phyloP scores from a whole-genome alignment of 1,140 invertebrate genomes.

The Magallana angulata region DNA sequence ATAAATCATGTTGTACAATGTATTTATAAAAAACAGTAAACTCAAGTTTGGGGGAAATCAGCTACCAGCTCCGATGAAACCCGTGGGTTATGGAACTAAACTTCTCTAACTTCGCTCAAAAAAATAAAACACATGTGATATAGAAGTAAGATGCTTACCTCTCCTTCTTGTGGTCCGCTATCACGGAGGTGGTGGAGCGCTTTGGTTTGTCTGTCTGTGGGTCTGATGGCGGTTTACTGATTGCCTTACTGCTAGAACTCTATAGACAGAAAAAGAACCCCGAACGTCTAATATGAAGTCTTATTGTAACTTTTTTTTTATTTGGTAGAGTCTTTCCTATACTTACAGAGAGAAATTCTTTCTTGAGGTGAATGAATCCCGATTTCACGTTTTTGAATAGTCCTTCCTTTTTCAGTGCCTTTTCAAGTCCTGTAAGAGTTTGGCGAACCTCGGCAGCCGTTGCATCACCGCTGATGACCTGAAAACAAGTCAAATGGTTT shows the following conservation, averaged over 20 bases:
- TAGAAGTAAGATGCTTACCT: background rate
- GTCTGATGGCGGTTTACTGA: background rate
- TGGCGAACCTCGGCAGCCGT: slow-evolving; percentile 48
- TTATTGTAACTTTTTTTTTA: too few species aligned
- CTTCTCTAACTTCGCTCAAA: too few species aligned
- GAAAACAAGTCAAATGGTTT: background rate
- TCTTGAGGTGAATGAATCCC: slow-evolving; percentile 58
- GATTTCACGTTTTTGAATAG: slow-evolving; percentile 65
- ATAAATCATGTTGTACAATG: too few species aligned
- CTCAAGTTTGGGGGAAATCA: too few species aligned
- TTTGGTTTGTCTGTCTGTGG: background rate
- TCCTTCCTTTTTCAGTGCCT: slow-evolving; percentile 64
- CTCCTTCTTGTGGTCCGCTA: background rate
- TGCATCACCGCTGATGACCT: slow-evolving; percentile 54
- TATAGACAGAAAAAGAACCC: background rate
- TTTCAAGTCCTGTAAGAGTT: slow-evolving; percentile 56
- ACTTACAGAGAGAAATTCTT: slow-evolving; percentile 62
- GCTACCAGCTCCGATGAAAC: too few species aligned
- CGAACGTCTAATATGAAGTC: too few species aligned
- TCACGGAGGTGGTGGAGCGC: background rate
- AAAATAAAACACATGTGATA: too few species aligned
- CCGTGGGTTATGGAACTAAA: too few species aligned
- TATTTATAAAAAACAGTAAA: too few species aligned
- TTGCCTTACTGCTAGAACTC: background rate
- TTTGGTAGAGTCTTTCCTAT: too few species aligned